A percentile compares a stretch with the other conserved stretches of the same genome.
Conservation (phyloP, 2,113 vertebrate species). For the Salvelinus namaycush region DNA sequence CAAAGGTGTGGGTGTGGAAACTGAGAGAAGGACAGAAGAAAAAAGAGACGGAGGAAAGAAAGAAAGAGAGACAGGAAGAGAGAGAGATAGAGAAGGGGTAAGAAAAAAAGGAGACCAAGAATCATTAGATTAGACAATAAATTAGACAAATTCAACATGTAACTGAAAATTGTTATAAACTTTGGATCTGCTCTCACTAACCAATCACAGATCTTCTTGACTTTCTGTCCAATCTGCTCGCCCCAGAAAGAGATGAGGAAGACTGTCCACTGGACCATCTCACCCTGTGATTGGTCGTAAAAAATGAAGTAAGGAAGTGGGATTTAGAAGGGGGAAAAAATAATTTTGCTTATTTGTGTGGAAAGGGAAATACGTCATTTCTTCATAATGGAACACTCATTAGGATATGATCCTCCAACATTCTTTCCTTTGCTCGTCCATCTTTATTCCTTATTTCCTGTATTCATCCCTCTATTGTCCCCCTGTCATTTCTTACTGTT, state of each 20-base stretch:
- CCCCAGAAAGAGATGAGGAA: constrained; percentile 98
- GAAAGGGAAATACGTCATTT: too few relatives aligned
- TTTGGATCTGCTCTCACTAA: constrained; percentile 57
- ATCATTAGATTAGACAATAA: not conserved
- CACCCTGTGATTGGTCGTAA: constrained; percentile 73
- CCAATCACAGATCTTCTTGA: constrained; percentile 94
- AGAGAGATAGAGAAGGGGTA: not conserved
- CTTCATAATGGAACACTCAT: not conserved
- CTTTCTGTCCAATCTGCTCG: constrained; percentile 93
- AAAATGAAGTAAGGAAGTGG: not conserved
- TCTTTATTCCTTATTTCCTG: not conserved
- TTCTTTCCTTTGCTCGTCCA: not conserved
- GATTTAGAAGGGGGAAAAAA: not conserved
- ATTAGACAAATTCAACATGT: not conserved
- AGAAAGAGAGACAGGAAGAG: not conserved
- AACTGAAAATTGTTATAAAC: not conserved
- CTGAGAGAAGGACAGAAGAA: constrained; percentile 59
- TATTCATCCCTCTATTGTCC: not conserved
- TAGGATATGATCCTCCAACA: not conserved
- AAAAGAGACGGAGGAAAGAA: not conserved
- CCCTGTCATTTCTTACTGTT: constrained; percentile 72
- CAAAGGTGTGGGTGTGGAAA: constrained; percentile 90
- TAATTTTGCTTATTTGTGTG: too few relatives aligned
- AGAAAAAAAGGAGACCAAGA: not conserved
- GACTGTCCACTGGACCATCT: constrained; percentile 87